Base-by-base conservation (phyloP, 2,797 vertebrate genomes). In the Lates japonicus region DNA sequence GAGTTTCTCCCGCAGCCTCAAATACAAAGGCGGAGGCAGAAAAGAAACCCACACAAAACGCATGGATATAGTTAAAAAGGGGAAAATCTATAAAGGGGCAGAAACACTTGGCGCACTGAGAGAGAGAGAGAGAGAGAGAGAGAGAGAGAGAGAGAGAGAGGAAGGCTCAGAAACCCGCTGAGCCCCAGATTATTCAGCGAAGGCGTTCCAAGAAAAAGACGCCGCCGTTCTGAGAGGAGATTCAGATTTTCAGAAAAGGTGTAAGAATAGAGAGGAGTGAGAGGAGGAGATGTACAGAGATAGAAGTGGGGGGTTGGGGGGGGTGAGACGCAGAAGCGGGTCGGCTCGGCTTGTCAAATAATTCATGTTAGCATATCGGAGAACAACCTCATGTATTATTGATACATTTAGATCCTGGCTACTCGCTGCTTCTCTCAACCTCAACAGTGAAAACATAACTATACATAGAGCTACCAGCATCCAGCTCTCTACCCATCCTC, bases 361-460 rank as follows among this genome's bases (percentile, higher is more conserved):
- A 90, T 89, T 92, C 81, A 90, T 90, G 90, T 88, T 86, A 81
- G 87, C 82, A 87, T 91, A 87, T 90, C 73, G 76, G 71, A 87
- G 85, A 85, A 90, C 85, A 90, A 87, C 49, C 70, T 81, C 39
- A 76, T 92, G 85, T 70, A 86, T 91, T 91, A 92, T 91, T 85
- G 80, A 93, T 76, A 44, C 59, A 35, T 72, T 73, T 70, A 80
- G 85, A 87, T 78, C 76, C 61, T 8, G 52, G 82, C 76, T 77
- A 63, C 84, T 81, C 52, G 71, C 35, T 31, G 46, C 70, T 52
- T 64, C 70, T 54, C 60, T 57, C 46, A 13, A 17, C 57, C 66
- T 80, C 72, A 22, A 37, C 83, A 31, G 54, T 31, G 42, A 54
- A 29, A 72, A 81, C 67, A 57, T 3, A 48, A 65, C 77, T 78